Evolutionary conservation across 92 coral and sea anemone genomes (phyloP), one percentile per base, ranked within the genome.

Genomic region (Ricordea florida): DNA sequence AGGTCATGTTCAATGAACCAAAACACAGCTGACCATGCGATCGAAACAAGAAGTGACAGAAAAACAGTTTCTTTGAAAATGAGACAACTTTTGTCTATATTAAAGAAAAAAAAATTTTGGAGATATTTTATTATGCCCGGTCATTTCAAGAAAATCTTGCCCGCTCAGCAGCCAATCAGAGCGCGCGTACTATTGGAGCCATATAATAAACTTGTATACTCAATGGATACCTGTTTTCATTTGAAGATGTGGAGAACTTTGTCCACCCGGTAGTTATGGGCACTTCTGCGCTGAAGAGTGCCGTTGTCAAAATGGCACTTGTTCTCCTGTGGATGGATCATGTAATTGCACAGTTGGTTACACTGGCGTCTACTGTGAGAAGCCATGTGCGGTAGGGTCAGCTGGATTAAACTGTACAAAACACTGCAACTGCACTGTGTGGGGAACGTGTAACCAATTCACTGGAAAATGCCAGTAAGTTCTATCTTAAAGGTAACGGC

Each of bases 391-490:
- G 17, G 74, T 27, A 10, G 92, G 90, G 36, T 71, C 89, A 1
- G 88, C 90, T 3, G 96, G 92, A 9, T 37, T 30, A 15, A 74
- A 79, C 55, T 93, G 98, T 57, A 87, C 55, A 62, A 43, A 60
- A 23, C 85, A 74, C 1, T 93, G 98, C 45, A 93, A 93, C 57
- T 93, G 98, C 27, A 64, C 92, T 13, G 48, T 57, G 30, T 78
- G 81, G 85, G 98, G 98, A 31, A 85, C 81, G 11, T 93, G 98
- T 40, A 93, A 93, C 65, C 94, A 85, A 26, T 93, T 90, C 60
- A 93, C 98, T 33, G 98, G 98, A 18, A 83, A 35, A 38, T 93
- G 98, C 53, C 89, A 69, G 98, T 93, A 79, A 86, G 94, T 85
- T 4, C 9, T 23, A 23, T n/a, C n/a, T n/a, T n/a, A n/a, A n/a